Evolutionary conservation across 2,797 vertebrate genomes (phyloP).

Genomic region (Melanotaenia trifasciata): DNA sequence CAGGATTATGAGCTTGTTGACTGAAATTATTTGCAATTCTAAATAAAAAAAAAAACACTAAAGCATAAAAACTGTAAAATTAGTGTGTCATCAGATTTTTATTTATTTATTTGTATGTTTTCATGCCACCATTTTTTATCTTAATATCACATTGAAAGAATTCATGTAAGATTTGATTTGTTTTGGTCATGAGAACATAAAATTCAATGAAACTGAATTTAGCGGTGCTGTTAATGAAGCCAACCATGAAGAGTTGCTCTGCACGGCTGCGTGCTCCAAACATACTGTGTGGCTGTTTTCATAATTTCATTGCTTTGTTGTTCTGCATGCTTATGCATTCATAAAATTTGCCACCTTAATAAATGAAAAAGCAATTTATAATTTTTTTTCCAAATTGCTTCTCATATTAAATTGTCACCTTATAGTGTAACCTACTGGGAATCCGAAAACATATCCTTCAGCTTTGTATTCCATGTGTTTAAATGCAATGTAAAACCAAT

Average conservation of each 20-base stretch:
- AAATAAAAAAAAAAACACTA: not conserved
- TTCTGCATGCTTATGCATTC: constrained; percentile 5
- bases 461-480: not conserved
- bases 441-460: not conserved
- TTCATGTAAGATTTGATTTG: constrained; percentile 11
- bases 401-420: not conserved
- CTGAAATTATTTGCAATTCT: constrained; percentile 25
- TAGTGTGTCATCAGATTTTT: constrained; percentile 29
- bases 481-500: constrained; percentile 18
- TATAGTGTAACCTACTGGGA: not conserved
- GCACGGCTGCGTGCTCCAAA: constrained; percentile 9
- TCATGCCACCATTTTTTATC: constrained; percentile 15
- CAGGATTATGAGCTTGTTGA: constrained; percentile 19
- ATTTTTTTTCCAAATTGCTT: not conserved
- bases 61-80: constrained; percentile 33
- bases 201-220: constrained; percentile 38
- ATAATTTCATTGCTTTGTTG: not conserved
- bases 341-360: not conserved
- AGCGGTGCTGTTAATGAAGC: constrained; percentile 22
- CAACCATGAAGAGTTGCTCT: constrained; percentile 23
- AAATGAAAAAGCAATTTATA: constrained; percentile 1
- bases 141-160: constrained; percentile 46
- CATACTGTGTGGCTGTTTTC: constrained; percentile 2
- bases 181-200: constrained; percentile 36
- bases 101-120: too few relatives aligned